phyloP scores from a whole-genome alignment of 2,113 vertebrate species.

The human region DNA sequence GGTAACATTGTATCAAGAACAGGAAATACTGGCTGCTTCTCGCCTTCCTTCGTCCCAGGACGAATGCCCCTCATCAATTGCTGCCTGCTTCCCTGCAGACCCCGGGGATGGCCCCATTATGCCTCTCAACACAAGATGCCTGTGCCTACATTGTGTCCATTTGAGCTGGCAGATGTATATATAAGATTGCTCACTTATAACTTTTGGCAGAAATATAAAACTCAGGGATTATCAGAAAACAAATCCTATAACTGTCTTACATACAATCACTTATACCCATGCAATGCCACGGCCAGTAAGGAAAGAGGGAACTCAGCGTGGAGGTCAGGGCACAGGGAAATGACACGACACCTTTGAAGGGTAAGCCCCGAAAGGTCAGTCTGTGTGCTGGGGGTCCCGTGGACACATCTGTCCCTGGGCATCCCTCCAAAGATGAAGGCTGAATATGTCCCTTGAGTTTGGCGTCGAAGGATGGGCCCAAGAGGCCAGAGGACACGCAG shows the following conservation, averaged over 20 bases:
- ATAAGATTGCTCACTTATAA: background rate
- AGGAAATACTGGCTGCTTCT: background rate
- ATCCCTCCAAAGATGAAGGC: background rate
- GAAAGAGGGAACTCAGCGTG: background rate
- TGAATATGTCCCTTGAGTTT: too few species aligned
- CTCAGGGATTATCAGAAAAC: background rate
- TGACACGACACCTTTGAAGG: accelerated
- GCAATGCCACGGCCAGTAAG: background rate
- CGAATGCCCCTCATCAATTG: too few species aligned
- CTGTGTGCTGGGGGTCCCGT: accelerated
- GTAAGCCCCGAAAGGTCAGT: accelerated
- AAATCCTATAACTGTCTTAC: accelerated
- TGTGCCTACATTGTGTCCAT: accelerated
- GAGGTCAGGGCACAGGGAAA: background rate
- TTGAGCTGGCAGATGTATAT: too few species aligned
- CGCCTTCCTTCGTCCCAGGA: background rate
- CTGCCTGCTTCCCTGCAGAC: background rate
- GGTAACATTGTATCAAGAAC: accelerated
- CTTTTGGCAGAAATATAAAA: background rate
- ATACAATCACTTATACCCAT: accelerated
- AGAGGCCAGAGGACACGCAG: too few species aligned
- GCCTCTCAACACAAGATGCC: background rate
- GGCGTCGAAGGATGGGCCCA: background rate
- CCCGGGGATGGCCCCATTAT: accelerated
- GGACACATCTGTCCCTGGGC: background rate